These are phyloP conservation scores for Taxidea taxus DNA, from an alignment of 2,113 vertebrate species.

Conservation along the genomic window DNA sequence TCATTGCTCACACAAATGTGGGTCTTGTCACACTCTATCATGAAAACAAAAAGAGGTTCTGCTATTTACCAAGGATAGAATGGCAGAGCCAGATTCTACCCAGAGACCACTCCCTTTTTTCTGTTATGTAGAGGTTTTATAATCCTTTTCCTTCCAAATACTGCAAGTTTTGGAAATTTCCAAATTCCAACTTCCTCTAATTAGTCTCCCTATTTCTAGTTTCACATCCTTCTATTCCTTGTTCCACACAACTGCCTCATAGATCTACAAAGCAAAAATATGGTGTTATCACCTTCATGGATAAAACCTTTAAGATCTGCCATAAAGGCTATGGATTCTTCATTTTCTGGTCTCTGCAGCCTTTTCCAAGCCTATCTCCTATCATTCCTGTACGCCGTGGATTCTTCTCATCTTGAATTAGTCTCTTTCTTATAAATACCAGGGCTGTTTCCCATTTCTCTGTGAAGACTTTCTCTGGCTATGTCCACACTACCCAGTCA, in stretches of 20 bases:
- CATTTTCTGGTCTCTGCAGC: not conserved
- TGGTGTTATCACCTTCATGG: not conserved
- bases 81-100: not conserved
- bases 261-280: not conserved
- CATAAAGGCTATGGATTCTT: not conserved
- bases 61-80: not conserved
- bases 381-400: not conserved
- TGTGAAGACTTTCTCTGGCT: not conserved
- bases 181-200: constrained; percentile 18
- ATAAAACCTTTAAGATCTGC: not conserved
- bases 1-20: not conserved
- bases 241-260: not conserved
- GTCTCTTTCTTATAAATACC: not conserved
- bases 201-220: not conserved
- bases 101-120: not conserved
- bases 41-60: not conserved
- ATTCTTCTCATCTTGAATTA: not conserved
- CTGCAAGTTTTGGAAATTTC: not conserved
- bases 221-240: not conserved
- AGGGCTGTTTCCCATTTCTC: not conserved
- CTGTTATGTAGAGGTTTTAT: not conserved
- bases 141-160: not conserved
- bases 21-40: not conserved
- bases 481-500: not conserved
- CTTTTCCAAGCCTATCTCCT: not conserved